Conservation (phyloP, 2,888 invertebrate species). For the Drosophila prostipennis region DNA sequence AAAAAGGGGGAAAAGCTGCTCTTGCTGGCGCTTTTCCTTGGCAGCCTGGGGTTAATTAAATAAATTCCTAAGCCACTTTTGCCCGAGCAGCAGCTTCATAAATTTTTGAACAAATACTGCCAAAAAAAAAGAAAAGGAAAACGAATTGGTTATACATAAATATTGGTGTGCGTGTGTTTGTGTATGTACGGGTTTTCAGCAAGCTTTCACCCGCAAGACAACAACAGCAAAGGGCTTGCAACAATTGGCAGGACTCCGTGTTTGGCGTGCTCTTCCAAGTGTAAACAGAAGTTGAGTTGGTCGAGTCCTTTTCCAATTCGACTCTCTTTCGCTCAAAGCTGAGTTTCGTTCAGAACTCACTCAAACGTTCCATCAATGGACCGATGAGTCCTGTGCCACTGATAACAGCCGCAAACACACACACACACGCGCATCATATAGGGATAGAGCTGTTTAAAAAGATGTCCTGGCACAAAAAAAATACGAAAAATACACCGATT, state of each 20-base stretch:
- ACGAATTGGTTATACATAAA: conserved; percentile 64
- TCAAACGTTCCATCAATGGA: conserved; percentile 75
- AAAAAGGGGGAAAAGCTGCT: conserved; percentile 14
- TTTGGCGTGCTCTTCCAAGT: conserved; percentile 61
- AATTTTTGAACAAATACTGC: conserved; percentile 51
- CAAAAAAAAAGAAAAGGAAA: conserved; percentile 6
- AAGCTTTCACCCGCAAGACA: conserved; percentile 48
- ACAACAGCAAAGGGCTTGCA: conserved; percentile 63
- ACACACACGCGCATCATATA: conserved; percentile 19
- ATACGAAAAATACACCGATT: conserved; percentile 47
- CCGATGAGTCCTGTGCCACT: conserved; percentile 63
- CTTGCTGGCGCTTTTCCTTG: conserved; percentile 40
- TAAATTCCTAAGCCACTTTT: conserved; percentile 55
- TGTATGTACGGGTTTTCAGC: conserved; percentile 42
- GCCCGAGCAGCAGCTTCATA: conserved; percentile 22
- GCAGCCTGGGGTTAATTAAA: conserved; percentile 69
- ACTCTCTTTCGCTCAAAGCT: conserved; percentile 56
- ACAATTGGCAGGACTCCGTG: conserved; percentile 77
- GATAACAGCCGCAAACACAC: conserved; percentile 55
- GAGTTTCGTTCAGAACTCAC: conserved; percentile 41
- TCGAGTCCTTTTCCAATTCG: conserved; percentile 52
- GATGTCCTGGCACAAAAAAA: conserved; percentile 36
- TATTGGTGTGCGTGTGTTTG: conserved; percentile 36
- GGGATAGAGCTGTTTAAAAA: conserved; percentile 58
- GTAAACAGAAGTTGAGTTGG: conserved; percentile 64